phyloP scores from a whole-genome alignment of 2,888 invertebrate species.

The Eledona agricola region DNA sequence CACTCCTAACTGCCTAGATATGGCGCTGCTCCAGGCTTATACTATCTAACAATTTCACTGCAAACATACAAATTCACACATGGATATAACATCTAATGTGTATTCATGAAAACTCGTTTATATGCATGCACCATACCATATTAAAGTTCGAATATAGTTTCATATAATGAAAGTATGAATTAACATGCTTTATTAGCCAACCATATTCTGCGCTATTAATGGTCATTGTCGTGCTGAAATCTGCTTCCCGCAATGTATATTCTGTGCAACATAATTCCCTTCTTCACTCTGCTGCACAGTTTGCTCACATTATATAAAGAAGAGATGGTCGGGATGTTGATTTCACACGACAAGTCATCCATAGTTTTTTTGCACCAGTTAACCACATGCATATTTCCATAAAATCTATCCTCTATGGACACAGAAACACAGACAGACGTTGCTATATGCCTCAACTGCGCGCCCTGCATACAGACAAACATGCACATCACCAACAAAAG shows the following conservation, averaged over 20 bases:
- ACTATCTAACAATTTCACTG: constrained; percentile 3
- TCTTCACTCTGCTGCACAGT: too few relatives aligned
- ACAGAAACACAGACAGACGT: constrained; percentile 40
- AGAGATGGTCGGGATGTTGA: not conserved
- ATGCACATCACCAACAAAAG: constrained; percentile 63
- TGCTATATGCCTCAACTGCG: constrained; percentile 48
- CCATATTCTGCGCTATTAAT: not conserved
- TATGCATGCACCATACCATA: not conserved
- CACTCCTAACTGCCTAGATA: constrained; percentile 1
- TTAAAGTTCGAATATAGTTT: not conserved
- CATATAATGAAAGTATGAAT: not conserved
- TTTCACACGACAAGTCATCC: constrained; percentile 12
- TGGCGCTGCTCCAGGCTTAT: not conserved
- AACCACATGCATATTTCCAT: constrained; percentile 5
- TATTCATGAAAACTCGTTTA: not conserved
- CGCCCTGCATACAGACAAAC: constrained; percentile 63
- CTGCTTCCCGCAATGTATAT: too few relatives aligned
- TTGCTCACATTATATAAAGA: not conserved
- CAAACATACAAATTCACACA: constrained; percentile 3
- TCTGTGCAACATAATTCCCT: too few relatives aligned
- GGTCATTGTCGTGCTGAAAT: constrained; percentile 13
- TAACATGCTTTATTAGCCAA: not conserved
- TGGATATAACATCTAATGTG: not conserved
- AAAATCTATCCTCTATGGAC: constrained; percentile 28
- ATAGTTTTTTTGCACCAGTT: constrained; percentile 8